Percentiles rank a stretch among this genome's conserved stretches.
phyloP scores from a whole-genome alignment of 2,888 invertebrate genomes.

The Gryllus longicercus region DNA sequence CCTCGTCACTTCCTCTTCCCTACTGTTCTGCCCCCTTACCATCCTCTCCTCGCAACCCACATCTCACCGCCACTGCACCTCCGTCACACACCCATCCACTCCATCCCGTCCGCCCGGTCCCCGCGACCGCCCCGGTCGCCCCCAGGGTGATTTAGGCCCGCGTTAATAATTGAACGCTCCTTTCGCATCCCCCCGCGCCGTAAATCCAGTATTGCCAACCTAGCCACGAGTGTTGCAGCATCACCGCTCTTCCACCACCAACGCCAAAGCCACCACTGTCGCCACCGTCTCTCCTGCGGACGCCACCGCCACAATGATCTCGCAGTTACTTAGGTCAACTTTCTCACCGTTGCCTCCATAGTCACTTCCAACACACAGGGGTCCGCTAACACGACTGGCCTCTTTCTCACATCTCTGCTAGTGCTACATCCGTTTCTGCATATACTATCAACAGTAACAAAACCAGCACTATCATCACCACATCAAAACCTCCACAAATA shows the following conservation, averaged over 20 bases:
- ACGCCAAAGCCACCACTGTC: no score
- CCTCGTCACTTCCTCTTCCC: not conserved
- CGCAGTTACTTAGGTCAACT: no score
- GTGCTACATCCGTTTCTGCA: not conserved
- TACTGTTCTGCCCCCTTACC: not conserved
- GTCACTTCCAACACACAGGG: no score
- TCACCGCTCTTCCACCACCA: no score
- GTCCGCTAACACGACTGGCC: not conserved
- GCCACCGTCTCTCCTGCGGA: no score
- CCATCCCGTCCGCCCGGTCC: not conserved
- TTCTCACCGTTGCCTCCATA: no score
- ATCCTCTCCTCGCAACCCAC: not conserved
- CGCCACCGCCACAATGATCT: no score
- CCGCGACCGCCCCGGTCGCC: not conserved
- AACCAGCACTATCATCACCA: not conserved
- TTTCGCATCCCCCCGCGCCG: slow-evolving; percentile 3
- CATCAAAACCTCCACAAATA: not conserved
- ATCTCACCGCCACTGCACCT: not conserved
- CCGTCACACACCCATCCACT: not conserved
- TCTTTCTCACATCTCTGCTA: not conserved
- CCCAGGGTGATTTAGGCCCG: not conserved
- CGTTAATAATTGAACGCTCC: not conserved
- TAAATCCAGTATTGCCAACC: slow-evolving; percentile 17
- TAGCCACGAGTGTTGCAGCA: not conserved
- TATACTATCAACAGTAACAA: not conserved